A percentile compares a stretch with the other conserved stretches of the same genome.
These are phyloP conservation scores for Pollenia amentaria DNA, from an alignment of 2,888 invertebrate species.

Conservation along the genomic window DNA sequence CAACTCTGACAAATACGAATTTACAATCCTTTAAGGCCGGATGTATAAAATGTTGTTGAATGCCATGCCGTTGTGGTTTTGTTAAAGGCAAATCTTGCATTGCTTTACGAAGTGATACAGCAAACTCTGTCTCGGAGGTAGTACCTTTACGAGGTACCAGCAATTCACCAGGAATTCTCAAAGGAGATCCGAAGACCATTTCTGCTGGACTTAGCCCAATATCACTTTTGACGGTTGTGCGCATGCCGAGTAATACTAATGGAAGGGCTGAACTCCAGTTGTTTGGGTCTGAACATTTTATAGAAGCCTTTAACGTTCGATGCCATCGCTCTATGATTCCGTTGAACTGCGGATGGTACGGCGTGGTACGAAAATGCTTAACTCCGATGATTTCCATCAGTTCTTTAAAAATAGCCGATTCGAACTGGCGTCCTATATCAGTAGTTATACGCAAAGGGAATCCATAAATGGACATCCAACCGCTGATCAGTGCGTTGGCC, in stretches of 20 bases:
- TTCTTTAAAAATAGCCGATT: slow-evolving; percentile 57
- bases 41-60: too few species aligned
- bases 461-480: slow-evolving; percentile 13
- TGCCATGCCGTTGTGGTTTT: too few species aligned
- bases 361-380: too few species aligned
- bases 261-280: slow-evolving; percentile 15
- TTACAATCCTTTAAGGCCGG: too few species aligned
- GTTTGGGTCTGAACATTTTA: slow-evolving; percentile 19
- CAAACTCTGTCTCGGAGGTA: neutral
- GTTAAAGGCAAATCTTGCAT: slow-evolving; percentile 1
- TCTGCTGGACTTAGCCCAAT: too few species aligned
- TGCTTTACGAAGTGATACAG: neutral
- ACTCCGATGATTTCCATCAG: too few species aligned
- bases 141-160: neutral
- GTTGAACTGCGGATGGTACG: too few species aligned
- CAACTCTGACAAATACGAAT: too few species aligned
- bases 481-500: slow-evolving; percentile 2
- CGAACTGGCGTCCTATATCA: slow-evolving; percentile 68
- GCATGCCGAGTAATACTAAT: slow-evolving; percentile 23
- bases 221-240: too few species aligned
- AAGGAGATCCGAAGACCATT: too few species aligned
- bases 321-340: too few species aligned
- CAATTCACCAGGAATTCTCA: slow-evolving; percentile 27
- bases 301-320: slow-evolving; percentile 23
- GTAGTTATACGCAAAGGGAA: slow-evolving; percentile 8